Conservation (phyloP, 2,888 invertebrate species). For the Macaria liturata region DNA sequence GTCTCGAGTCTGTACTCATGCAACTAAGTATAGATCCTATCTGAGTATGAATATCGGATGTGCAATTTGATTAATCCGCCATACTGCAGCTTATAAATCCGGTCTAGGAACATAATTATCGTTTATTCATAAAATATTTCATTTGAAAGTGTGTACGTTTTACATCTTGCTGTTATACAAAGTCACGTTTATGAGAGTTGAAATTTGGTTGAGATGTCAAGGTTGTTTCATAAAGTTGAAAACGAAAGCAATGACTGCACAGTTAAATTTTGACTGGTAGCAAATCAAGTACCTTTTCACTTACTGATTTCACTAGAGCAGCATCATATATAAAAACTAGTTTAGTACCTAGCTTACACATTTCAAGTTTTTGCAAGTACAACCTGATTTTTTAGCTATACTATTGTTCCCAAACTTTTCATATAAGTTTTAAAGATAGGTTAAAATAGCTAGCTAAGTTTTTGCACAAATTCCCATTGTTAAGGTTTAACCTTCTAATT, state of each 20-base stretch:
- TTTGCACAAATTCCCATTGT: slow-evolving; percentile 11
- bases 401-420: slow-evolving; percentile 5
- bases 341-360: too few species aligned
- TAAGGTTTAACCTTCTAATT: slow-evolving; percentile 11
- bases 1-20: background rate
- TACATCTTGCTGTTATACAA: background rate
- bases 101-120: too few species aligned
- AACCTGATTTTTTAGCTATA: too few species aligned
- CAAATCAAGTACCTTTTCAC: background rate
- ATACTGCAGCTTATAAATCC: slow-evolving; percentile 17
- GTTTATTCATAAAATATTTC: too few species aligned
- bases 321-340: too few species aligned
- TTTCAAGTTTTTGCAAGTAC: too few species aligned
- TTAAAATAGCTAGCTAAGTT: background rate
- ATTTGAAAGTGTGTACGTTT: background rate
- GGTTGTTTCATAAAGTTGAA: background rate
- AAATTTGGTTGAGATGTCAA: slow-evolving; percentile 1
- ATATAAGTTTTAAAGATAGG: background rate
- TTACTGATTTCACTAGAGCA: too few species aligned
- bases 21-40: background rate
- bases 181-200: slow-evolving; percentile 5
- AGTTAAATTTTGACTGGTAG: background rate
- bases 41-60: slow-evolving; percentile 11
- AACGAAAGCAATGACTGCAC: slow-evolving; percentile 4
- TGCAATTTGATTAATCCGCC: slow-evolving; percentile 13